Base-by-base conservation (phyloP, 2,888 invertebrate species). In the Perdita meconis region DNA sequence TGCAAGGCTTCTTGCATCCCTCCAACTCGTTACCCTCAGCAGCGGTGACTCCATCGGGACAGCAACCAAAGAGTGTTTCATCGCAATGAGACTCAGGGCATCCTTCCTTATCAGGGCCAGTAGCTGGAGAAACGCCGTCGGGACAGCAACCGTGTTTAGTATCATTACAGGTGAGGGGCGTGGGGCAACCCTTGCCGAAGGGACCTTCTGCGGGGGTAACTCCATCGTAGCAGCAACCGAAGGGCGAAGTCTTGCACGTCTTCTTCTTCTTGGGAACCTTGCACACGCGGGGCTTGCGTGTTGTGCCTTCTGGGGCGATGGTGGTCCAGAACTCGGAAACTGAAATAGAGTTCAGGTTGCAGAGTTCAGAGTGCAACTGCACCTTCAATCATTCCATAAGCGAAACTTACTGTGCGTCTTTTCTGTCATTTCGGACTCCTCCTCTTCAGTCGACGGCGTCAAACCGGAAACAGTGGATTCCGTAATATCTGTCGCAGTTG, bases 141-240 rank as follows among this genome's bases (percentile, higher is more conserved):
- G 95, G 94, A 89, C 98, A 98, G 90, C 98, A 98, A 0, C 97
- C 97, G 86, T 93, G 95, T 86, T 94, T 93, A 0, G 97, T 95
- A 65, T 97, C 96, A 38, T 94, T 94, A 87, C 98, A 98, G 0
- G 96, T 97, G 80, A 95, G 94, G 0, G 95, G 95, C 65, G 94
- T 94, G 0, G 94, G 94, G 88, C 97, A 97, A 34, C 96, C 97
- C 93, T 95, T 94, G 67, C 95, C 96, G 85, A 97, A 97, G 12
- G 97, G 97, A 87, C 97, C 98, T 86, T 94, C 93, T 10, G 98
- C 98, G 5, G 94, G 90, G 0, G 96, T 96, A 77, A 94, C 94
- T 47, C 95, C 95, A 91, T 98, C 97, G 34, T 96, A 95, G 89
- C 98, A 98, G 89, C 98, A 98, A 3, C 98, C 98, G 88, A 95